Evolutionary conservation across 2,797 vertebrate genomes (phyloP).

Genomic region (Typhlichthys eigenmanni): DNA sequence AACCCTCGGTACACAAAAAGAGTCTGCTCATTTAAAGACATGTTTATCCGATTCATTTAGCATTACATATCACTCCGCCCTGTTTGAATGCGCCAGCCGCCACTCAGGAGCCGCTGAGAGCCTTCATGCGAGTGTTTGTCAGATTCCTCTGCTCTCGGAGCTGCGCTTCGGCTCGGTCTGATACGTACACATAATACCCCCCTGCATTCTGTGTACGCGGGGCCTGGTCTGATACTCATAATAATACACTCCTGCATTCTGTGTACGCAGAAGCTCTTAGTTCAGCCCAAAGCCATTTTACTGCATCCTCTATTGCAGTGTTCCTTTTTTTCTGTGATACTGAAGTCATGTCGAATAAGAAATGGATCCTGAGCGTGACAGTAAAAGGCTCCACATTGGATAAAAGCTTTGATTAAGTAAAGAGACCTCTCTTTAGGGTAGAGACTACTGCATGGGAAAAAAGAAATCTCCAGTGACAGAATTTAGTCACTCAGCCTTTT

Average conservation of each 20-base stretch:
- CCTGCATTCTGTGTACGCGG: constrained; percentile 12
- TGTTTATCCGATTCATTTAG: constrained; percentile 82
- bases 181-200: constrained; percentile 14
- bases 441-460: constrained; percentile 28
- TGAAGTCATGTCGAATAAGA: constrained; percentile 49
- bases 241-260: no score
- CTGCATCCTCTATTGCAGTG: constrained; percentile 11
- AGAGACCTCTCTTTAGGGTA: constrained; percentile 44
- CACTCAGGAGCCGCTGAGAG: constrained; percentile 45
- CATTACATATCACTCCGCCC: constrained; percentile 70
- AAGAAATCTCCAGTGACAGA: constrained; percentile 39
- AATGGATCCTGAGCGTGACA: constrained; percentile 62
- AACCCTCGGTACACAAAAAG: constrained; percentile 36
- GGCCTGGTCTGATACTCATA: no score
- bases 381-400: constrained; percentile 64
- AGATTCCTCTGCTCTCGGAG: constrained; percentile 13
- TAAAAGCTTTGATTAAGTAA: constrained; percentile 60
- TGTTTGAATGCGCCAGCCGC: constrained; percentile 61
- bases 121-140: constrained; percentile 1
- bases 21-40: constrained; percentile 75
- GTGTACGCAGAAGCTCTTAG: neutral
- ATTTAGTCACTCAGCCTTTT: constrained; percentile 49
- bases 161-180: neutral
- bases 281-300: constrained; percentile 24
- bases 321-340: constrained; percentile 51